Conservation (phyloP, 2,888 invertebrate species). For the Empis stercorea region DNA sequence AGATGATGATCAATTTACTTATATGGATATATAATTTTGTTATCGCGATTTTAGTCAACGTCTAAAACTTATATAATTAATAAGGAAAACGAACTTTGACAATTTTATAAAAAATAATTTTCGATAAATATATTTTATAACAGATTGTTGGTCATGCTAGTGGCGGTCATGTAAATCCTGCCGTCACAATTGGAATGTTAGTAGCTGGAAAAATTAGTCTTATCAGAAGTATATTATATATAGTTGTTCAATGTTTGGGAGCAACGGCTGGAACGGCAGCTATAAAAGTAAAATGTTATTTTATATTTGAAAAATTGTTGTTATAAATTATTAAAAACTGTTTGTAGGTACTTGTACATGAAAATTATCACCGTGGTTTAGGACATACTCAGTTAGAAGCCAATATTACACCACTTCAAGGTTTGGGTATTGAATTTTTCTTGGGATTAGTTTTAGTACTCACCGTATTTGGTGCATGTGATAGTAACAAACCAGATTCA, state of each 20-base stretch:
- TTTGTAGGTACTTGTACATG: constrained; percentile 56
- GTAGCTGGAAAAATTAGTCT: constrained; percentile 67
- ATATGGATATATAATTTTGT: too few species aligned
- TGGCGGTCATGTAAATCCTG: constrained; percentile 87
- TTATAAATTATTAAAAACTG: neutral
- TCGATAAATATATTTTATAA: constrained; percentile 12
- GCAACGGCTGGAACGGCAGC: constrained; percentile 67
- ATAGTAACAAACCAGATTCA: constrained; percentile 46
- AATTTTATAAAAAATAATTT: too few species aligned
- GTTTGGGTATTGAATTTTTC: constrained; percentile 81
- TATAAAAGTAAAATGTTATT: constrained; percentile 50
- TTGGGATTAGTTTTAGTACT: constrained; percentile 78
- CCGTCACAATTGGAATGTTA: constrained; percentile 71
- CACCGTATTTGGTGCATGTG: constrained; percentile 70
- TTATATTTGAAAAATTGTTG: too few species aligned
- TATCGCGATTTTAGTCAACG: too few species aligned
- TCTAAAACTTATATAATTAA: too few species aligned
- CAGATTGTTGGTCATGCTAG: constrained; percentile 77
- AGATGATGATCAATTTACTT: too few species aligned
- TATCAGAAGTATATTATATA: constrained; percentile 61
- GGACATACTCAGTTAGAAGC: constrained; percentile 55
- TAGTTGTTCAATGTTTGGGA: constrained; percentile 70
- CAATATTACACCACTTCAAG: constrained; percentile 58
- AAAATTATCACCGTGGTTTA: constrained; percentile 44
- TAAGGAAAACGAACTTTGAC: too few species aligned